Evolutionary conservation across 1,140 invertebrate genomes (phyloP).

Genomic region (Palaemon carinicauda): DNA sequence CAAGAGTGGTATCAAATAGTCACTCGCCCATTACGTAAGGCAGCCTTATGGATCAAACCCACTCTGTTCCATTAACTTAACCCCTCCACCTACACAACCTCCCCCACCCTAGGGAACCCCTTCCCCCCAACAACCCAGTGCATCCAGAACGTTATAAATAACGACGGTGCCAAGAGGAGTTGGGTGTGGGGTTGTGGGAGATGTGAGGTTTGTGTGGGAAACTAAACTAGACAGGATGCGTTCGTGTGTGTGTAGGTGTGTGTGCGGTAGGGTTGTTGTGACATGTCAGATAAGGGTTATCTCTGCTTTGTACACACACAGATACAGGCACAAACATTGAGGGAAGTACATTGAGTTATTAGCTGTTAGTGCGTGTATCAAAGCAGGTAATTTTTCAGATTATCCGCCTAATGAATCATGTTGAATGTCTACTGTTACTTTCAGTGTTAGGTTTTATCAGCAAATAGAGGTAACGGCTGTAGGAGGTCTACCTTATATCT

Average conservation of each 20-base stretch:
- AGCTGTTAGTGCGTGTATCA: too few relatives aligned
- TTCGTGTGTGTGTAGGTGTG: slow-evolving; percentile 10
- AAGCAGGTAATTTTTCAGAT: too few relatives aligned
- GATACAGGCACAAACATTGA: background rate
- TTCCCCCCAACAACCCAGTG: background rate
- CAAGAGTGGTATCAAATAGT: background rate
- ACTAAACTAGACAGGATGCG: background rate
- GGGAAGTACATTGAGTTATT: too few relatives aligned
- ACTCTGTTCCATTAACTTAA: background rate
- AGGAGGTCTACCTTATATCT: too few relatives aligned
- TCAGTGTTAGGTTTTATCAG: too few relatives aligned
- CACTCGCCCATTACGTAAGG: background rate
- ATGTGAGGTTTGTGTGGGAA: background rate
- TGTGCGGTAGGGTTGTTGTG: background rate
- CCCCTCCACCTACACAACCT: background rate
- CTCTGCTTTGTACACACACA: background rate
- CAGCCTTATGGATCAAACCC: background rate
- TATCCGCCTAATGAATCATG: too few relatives aligned
- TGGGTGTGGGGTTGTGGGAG: too few relatives aligned
- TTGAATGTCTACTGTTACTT: too few relatives aligned
- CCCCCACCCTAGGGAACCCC: background rate
- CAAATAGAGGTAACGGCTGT: too few relatives aligned
- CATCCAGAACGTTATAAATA: background rate
- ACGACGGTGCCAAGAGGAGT: background rate
- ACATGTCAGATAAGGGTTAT: background rate